phyloP scores from a whole-genome alignment of 30 jellyfish, hydroid and myxozoan species.

The Turritopsis dohrnii region DNA sequence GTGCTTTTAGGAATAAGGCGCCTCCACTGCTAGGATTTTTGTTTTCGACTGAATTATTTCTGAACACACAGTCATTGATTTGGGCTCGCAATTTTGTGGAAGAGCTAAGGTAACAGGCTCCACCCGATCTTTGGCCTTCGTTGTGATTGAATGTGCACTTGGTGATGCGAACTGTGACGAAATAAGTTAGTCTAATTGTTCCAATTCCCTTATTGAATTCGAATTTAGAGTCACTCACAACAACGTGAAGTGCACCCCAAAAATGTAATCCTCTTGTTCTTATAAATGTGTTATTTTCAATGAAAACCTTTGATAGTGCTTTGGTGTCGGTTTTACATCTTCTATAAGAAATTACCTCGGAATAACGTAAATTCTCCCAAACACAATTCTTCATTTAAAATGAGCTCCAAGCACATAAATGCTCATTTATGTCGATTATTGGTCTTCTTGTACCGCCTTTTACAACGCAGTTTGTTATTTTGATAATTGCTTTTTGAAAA shows the following conservation, averaged over 20 bases:
- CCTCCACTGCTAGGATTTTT: neutral
- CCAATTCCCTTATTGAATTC: neutral
- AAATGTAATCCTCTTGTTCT: neutral
- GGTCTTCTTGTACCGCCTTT: neutral
- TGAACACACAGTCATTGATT: neutral
- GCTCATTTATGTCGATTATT: neutral
- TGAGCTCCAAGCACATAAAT: neutral
- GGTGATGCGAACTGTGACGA: neutral
- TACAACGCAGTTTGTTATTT: neutral
- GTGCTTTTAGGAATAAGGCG: neutral
- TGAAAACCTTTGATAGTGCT: neutral
- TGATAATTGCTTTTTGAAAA: neutral
- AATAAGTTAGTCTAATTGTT: neutral
- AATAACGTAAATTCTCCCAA: neutral
- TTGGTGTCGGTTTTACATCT: too few species aligned
- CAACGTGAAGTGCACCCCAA: neutral
- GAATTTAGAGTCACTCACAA: neutral
- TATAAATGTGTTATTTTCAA: neutral
- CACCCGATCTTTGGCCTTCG: constrained; percentile 29
- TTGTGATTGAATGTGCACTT: constrained; percentile 21
- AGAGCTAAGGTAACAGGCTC: constrained; percentile 10
- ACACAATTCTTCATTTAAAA: neutral
- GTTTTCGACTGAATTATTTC: neutral
- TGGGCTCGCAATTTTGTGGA: neutral
- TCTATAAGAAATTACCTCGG: neutral